Evolutionary conservation across 2,797 vertebrate genomes (phyloP).

Genomic region (Arremon brunneinucha): DNA sequence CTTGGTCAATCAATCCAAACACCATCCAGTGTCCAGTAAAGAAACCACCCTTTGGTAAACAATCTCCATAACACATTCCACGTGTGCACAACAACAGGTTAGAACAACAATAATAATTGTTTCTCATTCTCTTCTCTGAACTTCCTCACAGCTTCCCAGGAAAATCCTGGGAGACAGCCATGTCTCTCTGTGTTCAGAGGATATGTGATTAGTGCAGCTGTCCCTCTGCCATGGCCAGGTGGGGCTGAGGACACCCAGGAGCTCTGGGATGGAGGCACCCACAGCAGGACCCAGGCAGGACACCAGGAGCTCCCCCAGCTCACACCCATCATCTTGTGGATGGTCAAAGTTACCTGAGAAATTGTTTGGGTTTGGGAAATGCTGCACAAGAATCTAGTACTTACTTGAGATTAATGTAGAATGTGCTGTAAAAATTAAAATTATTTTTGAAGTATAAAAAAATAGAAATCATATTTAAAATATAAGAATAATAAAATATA

Average conservation of each 20-base stretch:
- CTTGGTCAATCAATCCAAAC: background rate
- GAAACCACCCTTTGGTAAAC: background rate
- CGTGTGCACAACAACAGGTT: background rate
- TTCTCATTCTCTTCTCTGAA: background rate
- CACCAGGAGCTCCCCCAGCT: background rate
- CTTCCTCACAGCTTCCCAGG: background rate
- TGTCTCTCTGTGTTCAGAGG: background rate
- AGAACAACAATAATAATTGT: no score
- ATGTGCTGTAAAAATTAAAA: background rate
- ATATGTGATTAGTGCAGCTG: background rate
- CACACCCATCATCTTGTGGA: background rate
- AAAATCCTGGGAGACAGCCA: background rate
- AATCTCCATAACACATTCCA: background rate
- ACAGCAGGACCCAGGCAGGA: rapidly evolving
- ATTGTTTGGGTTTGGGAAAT: background rate
- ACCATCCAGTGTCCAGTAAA: background rate
- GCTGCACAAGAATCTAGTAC: background rate
- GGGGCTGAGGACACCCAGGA: background rate
- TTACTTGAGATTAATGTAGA: background rate
- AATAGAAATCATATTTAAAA: background rate
- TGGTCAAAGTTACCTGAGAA: background rate
- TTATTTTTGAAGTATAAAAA: background rate
- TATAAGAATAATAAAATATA: background rate
- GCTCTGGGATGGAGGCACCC: no score
- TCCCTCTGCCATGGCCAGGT: background rate